These are phyloP conservation scores for Eueremaeus valkanovi DNA, from an alignment of 2,888 invertebrate genomes.

Conservation along the genomic window DNA sequence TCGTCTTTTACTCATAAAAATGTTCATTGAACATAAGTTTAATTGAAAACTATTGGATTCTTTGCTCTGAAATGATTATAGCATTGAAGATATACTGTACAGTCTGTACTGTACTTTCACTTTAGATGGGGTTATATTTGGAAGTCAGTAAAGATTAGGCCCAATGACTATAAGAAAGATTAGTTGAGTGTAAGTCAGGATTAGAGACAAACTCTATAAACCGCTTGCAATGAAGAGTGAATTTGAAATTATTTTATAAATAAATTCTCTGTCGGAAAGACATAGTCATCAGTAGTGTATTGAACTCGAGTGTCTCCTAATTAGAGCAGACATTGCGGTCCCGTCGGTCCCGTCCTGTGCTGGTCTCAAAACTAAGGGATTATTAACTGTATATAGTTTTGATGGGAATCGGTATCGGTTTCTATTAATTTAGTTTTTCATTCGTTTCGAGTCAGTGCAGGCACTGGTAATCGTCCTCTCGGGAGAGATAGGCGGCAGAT, in stretches of 20 bases:
- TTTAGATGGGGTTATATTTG: too few relatives aligned
- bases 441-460: constrained; percentile 20
- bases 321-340: constrained; percentile 29
- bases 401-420: constrained; percentile 14
- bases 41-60: too few relatives aligned
- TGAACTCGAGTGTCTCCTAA: constrained; percentile 13
- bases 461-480: constrained; percentile 30
- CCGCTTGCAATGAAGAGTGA: constrained; percentile 20
- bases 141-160: constrained; percentile 34
- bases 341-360: constrained; percentile 18
- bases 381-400: constrained; percentile 29
- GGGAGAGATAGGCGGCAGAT: constrained; percentile 28
- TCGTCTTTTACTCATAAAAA: too few relatives aligned
- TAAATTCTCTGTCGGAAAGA: constrained; percentile 5
- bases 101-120: too few relatives aligned
- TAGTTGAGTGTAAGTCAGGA: not conserved
- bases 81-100: too few relatives aligned
- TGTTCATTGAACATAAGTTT: too few relatives aligned
- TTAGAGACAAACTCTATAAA: constrained; percentile 16
- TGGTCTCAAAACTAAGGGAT: constrained; percentile 11
- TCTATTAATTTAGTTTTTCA: constrained; percentile 36
- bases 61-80: too few relatives aligned
- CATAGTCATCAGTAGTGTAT: too few relatives aligned
- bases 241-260: constrained; percentile 18
- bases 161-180: not conserved